Conservation (phyloP, 2,888 invertebrate genomes). For the Acleris sparsana region DNA sequence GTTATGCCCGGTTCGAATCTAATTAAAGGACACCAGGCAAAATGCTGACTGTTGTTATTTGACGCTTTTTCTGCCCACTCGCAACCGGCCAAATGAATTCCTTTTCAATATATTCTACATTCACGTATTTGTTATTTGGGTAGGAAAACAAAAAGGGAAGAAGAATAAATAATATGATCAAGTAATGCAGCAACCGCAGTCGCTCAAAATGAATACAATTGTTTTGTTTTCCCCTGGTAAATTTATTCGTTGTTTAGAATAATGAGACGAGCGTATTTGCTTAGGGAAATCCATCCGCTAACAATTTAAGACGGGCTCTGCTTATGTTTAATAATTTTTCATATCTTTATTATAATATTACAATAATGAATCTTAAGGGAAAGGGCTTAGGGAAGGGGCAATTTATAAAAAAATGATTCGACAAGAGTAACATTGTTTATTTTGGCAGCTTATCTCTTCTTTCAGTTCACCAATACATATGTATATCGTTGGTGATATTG, state of each 20-base stretch:
- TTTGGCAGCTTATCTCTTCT: no score
- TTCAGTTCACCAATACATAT: neutral
- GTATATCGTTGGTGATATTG: neutral
- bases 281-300: slow-evolving; percentile 75
- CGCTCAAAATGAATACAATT: slow-evolving; percentile 79
- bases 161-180: slow-evolving; percentile 74
- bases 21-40: slow-evolving; percentile 78
- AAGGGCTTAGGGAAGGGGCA: neutral
- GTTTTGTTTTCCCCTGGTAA: slow-evolving; percentile 78
- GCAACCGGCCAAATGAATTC: slow-evolving; percentile 56
- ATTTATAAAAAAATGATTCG: neutral
- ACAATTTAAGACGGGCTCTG: slow-evolving; percentile 73
- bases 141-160: slow-evolving; percentile 54
- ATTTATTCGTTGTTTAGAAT: slow-evolving; percentile 81
- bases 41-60: slow-evolving; percentile 77
- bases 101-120: slow-evolving; percentile 37
- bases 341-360: slow-evolving; percentile 58
- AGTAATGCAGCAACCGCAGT: slow-evolving; percentile 76
- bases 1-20: slow-evolving; percentile 79
- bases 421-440: no score
- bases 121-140: slow-evolving; percentile 29
- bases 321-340: slow-evolving; percentile 78
- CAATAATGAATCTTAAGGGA: slow-evolving; percentile 43
- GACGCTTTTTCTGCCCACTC: slow-evolving; percentile 61
- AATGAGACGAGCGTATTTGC: slow-evolving; percentile 78